phyloP scores from a whole-genome alignment of 2,797 vertebrate genomes.

The Glyptemys insculpta region DNA sequence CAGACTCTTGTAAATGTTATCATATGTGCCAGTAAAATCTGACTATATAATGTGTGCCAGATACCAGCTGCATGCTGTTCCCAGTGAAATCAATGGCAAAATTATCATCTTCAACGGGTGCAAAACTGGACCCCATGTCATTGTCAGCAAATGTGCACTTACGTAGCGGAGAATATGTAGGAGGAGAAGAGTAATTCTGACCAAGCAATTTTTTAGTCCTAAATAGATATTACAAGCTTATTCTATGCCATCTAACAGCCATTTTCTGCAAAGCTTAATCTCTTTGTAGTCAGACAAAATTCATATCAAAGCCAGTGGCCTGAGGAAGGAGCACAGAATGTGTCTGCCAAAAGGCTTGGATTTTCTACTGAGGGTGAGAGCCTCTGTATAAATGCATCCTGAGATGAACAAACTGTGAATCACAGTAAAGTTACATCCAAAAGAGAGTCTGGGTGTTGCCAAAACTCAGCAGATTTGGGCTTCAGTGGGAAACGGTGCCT shows the following conservation, averaged over 20 bases:
- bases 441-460: neutral
- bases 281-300: neutral
- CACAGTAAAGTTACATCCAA: neutral
- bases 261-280: neutral
- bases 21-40: neutral
- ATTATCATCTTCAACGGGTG: neutral
- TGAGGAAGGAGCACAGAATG: neutral
- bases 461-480: neutral
- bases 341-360: neutral
- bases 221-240: neutral
- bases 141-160: slow-evolving; percentile 5
- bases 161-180: neutral
- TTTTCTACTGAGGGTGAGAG: neutral
- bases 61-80: accelerated
- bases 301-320: neutral
- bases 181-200: neutral
- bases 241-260: neutral
- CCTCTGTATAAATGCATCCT: neutral
- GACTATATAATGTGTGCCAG: neutral
- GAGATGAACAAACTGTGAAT: neutral
- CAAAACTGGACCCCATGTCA: neutral
- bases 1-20: neutral
- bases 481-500: neutral
- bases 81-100: neutral
- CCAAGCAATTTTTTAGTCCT: neutral